Conservation (phyloP, 2,113 vertebrate species). For the Microtus montanus region DNA sequence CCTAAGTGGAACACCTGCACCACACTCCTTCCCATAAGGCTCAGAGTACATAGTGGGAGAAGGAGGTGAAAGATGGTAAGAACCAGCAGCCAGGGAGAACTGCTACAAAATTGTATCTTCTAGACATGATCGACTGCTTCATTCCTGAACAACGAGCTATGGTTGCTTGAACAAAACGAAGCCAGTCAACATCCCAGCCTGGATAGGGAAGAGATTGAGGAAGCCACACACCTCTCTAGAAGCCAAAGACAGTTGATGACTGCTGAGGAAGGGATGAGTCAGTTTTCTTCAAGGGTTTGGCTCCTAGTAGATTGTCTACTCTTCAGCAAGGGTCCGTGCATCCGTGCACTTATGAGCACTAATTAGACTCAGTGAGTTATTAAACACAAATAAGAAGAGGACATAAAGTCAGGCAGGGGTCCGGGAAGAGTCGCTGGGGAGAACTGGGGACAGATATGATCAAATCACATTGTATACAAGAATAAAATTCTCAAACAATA, state of each 20-base stretch:
- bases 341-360: not conserved
- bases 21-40: not conserved
- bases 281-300: not conserved
- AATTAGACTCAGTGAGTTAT: not conserved
- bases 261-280: not conserved
- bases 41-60: not conserved
- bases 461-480: not conserved
- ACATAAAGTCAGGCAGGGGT: not conserved
- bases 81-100: not conserved
- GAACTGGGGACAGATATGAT: not conserved
- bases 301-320: not conserved
- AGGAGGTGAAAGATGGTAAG: not conserved
- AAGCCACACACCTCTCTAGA: not conserved
- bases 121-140: not conserved
- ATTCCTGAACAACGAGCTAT: not conserved
- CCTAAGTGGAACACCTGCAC: not conserved
- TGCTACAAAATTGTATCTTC: not conserved
- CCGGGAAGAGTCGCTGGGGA: not conserved
- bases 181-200: no score
- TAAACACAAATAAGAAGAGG: not conserved
- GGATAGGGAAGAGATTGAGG: not conserved
- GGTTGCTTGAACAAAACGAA: not conserved
- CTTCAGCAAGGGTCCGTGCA: not conserved
- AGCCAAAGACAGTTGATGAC: not conserved
- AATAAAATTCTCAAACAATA: not conserved